These are phyloP conservation scores for Chloroceryle inda DNA, from an alignment of 2,797 vertebrate species.

Conservation along the genomic window DNA sequence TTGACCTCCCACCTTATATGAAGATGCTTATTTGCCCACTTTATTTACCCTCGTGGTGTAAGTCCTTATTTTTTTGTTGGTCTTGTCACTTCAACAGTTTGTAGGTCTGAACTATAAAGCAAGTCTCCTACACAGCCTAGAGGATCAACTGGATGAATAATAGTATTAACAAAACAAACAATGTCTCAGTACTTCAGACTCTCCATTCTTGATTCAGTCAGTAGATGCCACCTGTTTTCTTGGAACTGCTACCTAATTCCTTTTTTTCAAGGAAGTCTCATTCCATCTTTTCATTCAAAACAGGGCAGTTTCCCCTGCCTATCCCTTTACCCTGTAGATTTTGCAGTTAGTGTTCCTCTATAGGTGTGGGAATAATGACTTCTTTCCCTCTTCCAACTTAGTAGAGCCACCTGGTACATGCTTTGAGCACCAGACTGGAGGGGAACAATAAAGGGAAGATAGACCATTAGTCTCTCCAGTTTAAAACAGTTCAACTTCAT, in stretches of 20 bases:
- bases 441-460: not conserved
- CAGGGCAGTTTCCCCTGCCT: not conserved
- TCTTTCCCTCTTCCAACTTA: not conserved
- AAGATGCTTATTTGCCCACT: not conserved
- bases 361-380: not conserved
- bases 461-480: not conserved
- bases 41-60: not conserved
- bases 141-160: not conserved
- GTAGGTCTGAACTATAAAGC: not conserved
- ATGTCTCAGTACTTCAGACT: not conserved
- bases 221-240: not conserved
- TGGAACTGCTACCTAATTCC: not conserved
- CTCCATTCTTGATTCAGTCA: not conserved
- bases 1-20: not conserved
- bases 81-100: not conserved
- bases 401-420: not conserved
- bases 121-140: not conserved
- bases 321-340: not conserved
- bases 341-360: not conserved
- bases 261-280: not conserved
- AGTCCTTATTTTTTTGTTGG: not conserved
- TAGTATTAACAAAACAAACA: not conserved
- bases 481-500: not conserved
- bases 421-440: not conserved
- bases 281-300: constrained; percentile 4